Evolutionary conservation across 2,113 vertebrate species (phyloP).

Genomic region (Pungitius pungitius): DNA sequence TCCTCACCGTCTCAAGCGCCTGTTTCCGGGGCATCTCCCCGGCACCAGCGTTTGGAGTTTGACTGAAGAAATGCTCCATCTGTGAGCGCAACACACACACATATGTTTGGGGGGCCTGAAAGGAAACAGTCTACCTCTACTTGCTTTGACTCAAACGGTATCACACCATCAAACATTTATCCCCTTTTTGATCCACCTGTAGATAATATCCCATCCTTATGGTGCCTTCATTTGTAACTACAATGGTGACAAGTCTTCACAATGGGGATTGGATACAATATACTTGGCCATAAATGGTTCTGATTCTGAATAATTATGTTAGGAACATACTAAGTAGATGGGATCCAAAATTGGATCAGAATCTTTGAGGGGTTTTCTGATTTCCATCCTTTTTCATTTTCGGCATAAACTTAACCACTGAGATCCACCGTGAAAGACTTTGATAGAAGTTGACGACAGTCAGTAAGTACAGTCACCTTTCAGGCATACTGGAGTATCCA

Average conservation of each 20-base stretch:
- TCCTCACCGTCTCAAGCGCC: conserved; percentile 89
- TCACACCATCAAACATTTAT: neutral
- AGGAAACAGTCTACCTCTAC: neutral
- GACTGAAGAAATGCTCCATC: conserved; percentile 92
- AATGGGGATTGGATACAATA: neutral
- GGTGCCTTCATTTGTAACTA: neutral
- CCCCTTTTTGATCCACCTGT: neutral
- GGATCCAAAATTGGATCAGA: too few relatives aligned
- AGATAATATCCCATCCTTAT: neutral
- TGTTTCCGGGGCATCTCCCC: conserved; percentile 87
- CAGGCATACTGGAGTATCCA: neutral
- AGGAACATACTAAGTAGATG: neutral
- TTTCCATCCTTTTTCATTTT: neutral
- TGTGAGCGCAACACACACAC: conserved; percentile 66
- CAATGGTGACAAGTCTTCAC: neutral
- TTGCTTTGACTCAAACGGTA: neutral
- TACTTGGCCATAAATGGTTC: too few relatives aligned
- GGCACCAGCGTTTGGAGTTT: conserved; percentile 89
- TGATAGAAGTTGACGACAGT: neutral
- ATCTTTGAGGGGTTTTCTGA: neutral
- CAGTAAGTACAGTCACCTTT: neutral
- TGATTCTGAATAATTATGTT: neutral
- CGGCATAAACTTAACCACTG: neutral
- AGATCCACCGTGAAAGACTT: neutral
- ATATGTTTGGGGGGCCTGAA: neutral